A percentile compares a stretch with the other conserved stretches of the same genome.
phyloP scores from a whole-genome alignment of 1,140 invertebrate genomes.

The Brachionus rotundiformis region DNA sequence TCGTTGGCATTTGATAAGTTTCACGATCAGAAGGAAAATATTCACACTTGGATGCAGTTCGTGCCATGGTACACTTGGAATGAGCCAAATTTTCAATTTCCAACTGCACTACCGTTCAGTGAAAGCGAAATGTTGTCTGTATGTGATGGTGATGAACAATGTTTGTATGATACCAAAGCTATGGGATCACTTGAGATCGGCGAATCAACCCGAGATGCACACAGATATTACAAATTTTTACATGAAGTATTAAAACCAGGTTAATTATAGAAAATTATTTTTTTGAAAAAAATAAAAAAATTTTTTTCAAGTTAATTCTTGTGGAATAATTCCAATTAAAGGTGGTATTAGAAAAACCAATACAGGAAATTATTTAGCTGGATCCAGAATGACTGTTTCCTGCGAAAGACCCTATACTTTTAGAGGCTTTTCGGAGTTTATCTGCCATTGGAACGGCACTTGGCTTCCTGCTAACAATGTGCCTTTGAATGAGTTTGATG shows the following conservation, averaged over 20 bases:
- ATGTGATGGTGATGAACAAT: constrained; percentile 48
- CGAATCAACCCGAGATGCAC: constrained; percentile 29
- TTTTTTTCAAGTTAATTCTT: constrained; percentile 33
- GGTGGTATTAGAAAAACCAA: constrained; percentile 43
- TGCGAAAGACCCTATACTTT: constrained; percentile 48
- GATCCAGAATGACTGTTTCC: constrained; percentile 16
- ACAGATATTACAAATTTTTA: constrained; percentile 47
- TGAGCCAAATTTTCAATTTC: constrained; percentile 43
- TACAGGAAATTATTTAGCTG: constrained; percentile 52
- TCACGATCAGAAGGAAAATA: constrained; percentile 48
- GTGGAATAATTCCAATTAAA: constrained; percentile 44
- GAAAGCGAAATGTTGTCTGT: constrained; percentile 29
- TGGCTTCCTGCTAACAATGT: constrained; percentile 47
- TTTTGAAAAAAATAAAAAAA: neutral
- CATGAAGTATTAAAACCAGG: constrained; percentile 37
- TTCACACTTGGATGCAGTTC: constrained; percentile 49
- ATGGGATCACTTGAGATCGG: constrained; percentile 50
- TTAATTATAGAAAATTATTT: neutral
- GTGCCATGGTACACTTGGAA: constrained; percentile 45
- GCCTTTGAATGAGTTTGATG: constrained; percentile 25
- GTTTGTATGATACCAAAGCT: constrained; percentile 48
- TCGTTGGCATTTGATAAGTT: constrained; percentile 38
- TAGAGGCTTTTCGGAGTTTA: constrained; percentile 23
- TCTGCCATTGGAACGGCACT: constrained; percentile 48
- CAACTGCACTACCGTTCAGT: constrained; percentile 12